Percentiles rank a stretch among this genome's conserved stretches.
phyloP scores from a whole-genome alignment of 2,797 vertebrate species.

The Eupleurogrammus muticus region DNA sequence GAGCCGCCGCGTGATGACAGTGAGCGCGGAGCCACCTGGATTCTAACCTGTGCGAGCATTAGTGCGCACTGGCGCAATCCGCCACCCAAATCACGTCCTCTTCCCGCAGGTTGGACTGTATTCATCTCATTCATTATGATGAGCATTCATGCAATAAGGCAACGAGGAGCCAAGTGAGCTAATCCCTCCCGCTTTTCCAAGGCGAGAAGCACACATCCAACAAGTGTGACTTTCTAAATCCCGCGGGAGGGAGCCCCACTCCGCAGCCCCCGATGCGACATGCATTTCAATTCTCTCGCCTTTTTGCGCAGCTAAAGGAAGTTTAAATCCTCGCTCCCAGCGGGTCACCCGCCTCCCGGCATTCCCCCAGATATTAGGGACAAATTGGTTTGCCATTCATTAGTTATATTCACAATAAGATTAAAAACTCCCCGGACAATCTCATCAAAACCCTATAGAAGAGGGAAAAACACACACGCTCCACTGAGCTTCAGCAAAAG shows the following conservation, averaged over 20 bases:
- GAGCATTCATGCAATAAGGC: constrained; percentile 62
- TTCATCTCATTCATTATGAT: constrained; percentile 54
- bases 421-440: constrained; percentile 88
- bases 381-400: constrained; percentile 92
- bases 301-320: constrained; percentile 73
- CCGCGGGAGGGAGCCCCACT: constrained; percentile 29
- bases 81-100: neutral
- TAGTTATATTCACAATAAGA: constrained; percentile 92
- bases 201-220: constrained; percentile 65
- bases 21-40: constrained; percentile 59
- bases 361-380: constrained; percentile 89
- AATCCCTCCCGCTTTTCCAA: constrained; percentile 51
- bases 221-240: constrained; percentile 78
- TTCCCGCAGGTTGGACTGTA: constrained; percentile 31
- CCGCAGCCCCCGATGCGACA: constrained; percentile 40
- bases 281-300: constrained; percentile 80
- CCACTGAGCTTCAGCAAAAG: constrained; percentile 79
- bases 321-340: constrained; percentile 70
- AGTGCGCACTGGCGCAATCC: constrained; percentile 16
- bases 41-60: constrained; percentile 52
- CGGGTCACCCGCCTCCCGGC: constrained; percentile 77
- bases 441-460: constrained; percentile 83
- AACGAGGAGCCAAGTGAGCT: constrained; percentile 32
- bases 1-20: constrained; percentile 67
- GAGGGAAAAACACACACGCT: constrained; percentile 79